Evolutionary conservation across 2,113 vertebrate species (phyloP).

Genomic region (Ia io): DNA sequence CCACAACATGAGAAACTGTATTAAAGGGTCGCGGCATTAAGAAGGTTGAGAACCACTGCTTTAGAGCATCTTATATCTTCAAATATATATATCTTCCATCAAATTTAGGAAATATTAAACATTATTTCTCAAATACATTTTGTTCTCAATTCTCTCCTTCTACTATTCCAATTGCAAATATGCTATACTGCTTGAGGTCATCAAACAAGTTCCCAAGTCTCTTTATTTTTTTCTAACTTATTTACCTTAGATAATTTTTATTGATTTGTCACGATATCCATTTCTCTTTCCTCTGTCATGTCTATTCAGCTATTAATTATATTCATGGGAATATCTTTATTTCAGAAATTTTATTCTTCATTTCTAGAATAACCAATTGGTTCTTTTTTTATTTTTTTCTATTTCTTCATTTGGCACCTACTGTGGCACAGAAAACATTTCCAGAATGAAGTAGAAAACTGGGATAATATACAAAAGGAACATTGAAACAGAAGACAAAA

Average conservation of each 20-base stretch:
- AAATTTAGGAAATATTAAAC: neutral
- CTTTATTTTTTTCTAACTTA: neutral
- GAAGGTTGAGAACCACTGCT: too few species aligned
- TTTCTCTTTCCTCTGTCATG: neutral
- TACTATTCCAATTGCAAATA: neutral
- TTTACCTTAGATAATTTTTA: neutral
- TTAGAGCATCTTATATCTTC: neutral
- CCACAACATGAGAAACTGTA: too few species aligned
- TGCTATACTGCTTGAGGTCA: neutral
- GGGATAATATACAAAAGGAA: neutral
- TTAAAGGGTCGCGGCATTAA: too few species aligned
- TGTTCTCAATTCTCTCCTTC: neutral
- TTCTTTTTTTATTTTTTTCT: neutral
- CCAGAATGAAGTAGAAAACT: neutral
- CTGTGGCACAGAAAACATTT: neutral
- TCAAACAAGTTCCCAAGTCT: neutral
- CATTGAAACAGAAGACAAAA: neutral
- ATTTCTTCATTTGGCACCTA: neutral
- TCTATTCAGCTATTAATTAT: neutral
- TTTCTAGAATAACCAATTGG: neutral
- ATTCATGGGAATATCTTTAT: neutral
- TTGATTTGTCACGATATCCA: neutral
- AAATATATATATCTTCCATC: neutral
- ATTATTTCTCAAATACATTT: neutral
- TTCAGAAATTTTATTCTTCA: neutral